These are phyloP conservation scores for Itoplectis maculator DNA, from an alignment of 2,888 invertebrate genomes.

Conservation along the genomic window DNA sequence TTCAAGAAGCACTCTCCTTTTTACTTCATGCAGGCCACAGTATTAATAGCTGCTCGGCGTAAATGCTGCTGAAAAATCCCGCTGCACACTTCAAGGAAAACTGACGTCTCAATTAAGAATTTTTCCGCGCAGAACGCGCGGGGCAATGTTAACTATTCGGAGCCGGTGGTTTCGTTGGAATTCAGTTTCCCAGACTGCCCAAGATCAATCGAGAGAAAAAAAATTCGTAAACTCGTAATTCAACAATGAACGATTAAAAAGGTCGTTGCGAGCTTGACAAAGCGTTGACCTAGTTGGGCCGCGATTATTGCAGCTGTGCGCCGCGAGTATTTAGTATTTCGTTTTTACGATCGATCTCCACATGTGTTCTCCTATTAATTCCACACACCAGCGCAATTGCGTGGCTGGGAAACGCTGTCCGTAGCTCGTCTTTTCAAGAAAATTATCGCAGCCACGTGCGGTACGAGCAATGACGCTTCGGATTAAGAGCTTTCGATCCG, in stretches of 20 bases:
- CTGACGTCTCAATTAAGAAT: slow-evolving; percentile 6
- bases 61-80: slow-evolving; percentile 10
- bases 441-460: slow-evolving; percentile 41
- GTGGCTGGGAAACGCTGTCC: slow-evolving; percentile 15
- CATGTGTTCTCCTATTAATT: slow-evolving; percentile 35
- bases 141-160: slow-evolving; percentile 1
- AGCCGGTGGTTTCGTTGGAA: neutral
- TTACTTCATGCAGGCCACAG: neutral
- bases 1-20: neutral
- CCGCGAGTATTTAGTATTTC: slow-evolving; percentile 14
- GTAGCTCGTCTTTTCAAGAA: slow-evolving; percentile 21
- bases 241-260: slow-evolving; percentile 40
- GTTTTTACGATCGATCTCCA: slow-evolving; percentile 36
- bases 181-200: neutral
- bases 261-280: slow-evolving; percentile 47
- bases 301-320: slow-evolving; percentile 55
- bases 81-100: neutral
- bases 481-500: neutral
- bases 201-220: slow-evolving; percentile 16
- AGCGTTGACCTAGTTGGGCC: slow-evolving; percentile 44
- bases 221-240: slow-evolving; percentile 18
- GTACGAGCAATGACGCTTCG: slow-evolving; percentile 23
- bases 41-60: neutral
- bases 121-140: neutral
- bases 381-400: neutral